Conservation (phyloP, 2,797 vertebrate genomes). For the Crocidura indochinensis region DNA sequence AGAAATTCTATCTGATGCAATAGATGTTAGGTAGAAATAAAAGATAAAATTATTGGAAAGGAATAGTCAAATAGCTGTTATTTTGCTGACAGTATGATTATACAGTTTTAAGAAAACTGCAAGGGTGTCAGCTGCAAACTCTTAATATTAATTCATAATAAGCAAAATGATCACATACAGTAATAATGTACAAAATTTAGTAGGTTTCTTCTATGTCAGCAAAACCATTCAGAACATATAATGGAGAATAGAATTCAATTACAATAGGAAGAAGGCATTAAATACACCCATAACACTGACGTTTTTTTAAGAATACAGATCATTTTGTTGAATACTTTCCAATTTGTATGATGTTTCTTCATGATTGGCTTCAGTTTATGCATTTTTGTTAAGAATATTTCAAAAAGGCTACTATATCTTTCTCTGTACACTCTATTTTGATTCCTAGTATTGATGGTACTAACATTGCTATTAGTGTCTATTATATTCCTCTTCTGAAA, state of each 20-base stretch:
- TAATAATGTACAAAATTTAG: slow-evolving; percentile 51
- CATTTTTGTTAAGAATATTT: background rate
- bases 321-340: slow-evolving; percentile 56
- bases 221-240: background rate
- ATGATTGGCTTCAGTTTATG: slow-evolving; percentile 19
- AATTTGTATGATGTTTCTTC: slow-evolving; percentile 20
- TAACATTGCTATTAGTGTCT: slow-evolving; percentile 42
- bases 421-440: too few species aligned
- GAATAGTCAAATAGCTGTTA: slow-evolving; percentile 67
- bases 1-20: slow-evolving; percentile 14
- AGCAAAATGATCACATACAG: slow-evolving; percentile 23
- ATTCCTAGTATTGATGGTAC: background rate
- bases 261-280: slow-evolving; percentile 8
- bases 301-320: slow-evolving; percentile 36
- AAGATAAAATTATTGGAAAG: slow-evolving; percentile 58
- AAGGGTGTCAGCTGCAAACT: slow-evolving; percentile 40
- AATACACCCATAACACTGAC: background rate
- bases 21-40: slow-evolving; percentile 34
- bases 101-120: slow-evolving; percentile 34
- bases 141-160: slow-evolving; percentile 61
- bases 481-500: slow-evolving; percentile 12
- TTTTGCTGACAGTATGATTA: slow-evolving; percentile 64
- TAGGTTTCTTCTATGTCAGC: background rate
- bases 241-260: background rate
- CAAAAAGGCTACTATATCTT: background rate